Evolutionary conservation across 2,888 invertebrate species (phyloP).

Genomic region (Himalopsyche japonica): DNA sequence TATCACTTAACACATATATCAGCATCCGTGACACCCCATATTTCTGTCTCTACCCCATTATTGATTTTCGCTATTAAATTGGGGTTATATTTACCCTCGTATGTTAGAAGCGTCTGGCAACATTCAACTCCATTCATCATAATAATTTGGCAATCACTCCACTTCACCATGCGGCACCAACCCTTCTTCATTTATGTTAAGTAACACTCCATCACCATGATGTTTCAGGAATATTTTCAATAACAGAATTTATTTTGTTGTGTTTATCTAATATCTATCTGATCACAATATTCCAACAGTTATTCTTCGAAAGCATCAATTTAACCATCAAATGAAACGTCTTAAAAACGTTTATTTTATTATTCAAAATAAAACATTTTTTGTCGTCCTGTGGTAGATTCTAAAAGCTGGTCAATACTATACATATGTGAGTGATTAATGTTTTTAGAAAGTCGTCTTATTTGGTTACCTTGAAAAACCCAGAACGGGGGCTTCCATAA

Average conservation of each 20-base stretch:
- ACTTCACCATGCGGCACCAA: not conserved
- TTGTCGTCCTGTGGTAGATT: no score
- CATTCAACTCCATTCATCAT: not conserved
- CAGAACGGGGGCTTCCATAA: no score
- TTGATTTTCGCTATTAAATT: not conserved
- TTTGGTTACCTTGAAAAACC: no score
- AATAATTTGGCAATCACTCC: conserved; percentile 1
- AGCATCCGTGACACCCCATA: not conserved
- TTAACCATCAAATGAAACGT: no score
- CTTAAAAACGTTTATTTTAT: no score
- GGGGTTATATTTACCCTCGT: conserved; percentile 1
- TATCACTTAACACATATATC: conserved; percentile 1
- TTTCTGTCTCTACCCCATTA: not conserved
- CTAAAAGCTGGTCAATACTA: no score
- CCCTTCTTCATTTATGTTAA: not conserved
- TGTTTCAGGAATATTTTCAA: not conserved
- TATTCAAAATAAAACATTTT: no score
- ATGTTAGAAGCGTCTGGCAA: not conserved
- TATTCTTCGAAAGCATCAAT: no score
- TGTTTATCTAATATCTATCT: no score
- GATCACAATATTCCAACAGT: no score
- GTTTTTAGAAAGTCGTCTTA: no score
- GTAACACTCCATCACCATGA: not conserved
- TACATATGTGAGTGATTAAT: no score
- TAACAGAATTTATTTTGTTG: not conserved